phyloP scores from a whole-genome alignment of 2,113 vertebrate genomes.

The Oreochromis spilurus region DNA sequence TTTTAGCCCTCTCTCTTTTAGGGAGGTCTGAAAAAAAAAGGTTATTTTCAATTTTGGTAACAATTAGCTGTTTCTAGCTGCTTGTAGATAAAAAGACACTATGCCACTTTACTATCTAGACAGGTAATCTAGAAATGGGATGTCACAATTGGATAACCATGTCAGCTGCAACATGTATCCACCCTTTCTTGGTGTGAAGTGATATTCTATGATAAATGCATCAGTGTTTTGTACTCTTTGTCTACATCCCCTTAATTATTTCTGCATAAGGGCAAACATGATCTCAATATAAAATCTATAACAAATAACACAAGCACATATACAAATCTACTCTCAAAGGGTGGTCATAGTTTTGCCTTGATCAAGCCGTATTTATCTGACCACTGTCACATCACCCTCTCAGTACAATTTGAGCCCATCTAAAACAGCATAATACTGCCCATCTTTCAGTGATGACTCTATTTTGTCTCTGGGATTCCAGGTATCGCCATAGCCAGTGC shows the following conservation, averaged over 20 bases:
- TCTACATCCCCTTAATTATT: background rate
- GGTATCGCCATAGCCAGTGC: constrained; percentile 88
- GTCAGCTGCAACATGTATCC: background rate
- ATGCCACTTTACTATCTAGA: background rate
- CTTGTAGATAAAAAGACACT: background rate
- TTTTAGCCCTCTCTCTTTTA: background rate
- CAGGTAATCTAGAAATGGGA: background rate
- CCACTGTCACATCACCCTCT: fast-evolving
- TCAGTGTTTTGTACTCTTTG: background rate
- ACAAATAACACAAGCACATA: background rate
- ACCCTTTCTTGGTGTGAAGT: background rate
- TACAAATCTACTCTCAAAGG: background rate
- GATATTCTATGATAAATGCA: background rate
- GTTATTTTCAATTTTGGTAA: background rate
- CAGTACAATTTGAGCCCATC: background rate
- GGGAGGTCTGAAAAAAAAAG: background rate
- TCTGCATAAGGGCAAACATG: background rate
- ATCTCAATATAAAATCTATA: background rate
- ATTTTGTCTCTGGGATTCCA: constrained; percentile 48
- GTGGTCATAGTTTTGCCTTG: fast-evolving
- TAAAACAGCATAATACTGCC: background rate
- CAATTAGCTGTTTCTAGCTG: background rate
- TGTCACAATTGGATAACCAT: too few species aligned
- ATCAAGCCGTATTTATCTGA: background rate
- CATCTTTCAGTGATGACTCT: background rate